These are phyloP conservation scores for Clarias pachynema DNA, from an alignment of 2,797 vertebrate species.

Conservation along the genomic window DNA sequence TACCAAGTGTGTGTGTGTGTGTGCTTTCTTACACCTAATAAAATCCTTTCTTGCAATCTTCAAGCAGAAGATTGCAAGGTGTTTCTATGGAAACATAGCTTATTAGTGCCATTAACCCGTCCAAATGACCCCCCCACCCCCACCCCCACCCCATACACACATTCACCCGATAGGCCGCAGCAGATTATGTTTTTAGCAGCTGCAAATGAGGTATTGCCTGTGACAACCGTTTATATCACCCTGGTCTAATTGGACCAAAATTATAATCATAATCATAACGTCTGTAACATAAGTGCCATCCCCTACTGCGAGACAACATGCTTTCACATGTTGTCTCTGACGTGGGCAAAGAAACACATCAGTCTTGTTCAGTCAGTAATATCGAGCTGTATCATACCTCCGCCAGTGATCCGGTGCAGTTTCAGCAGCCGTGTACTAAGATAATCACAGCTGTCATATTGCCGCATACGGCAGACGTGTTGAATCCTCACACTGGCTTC, in stretches of 20 bases:
- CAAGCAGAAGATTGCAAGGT: constrained; percentile 28
- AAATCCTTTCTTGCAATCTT: constrained; percentile 46
- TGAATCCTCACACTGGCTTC: constrained; percentile 25
- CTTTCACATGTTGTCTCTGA: not conserved
- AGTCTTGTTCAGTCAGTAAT: not conserved
- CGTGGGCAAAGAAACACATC: not conserved
- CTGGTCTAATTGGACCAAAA: constrained; percentile 24
- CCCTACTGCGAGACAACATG: not conserved
- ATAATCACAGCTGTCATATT: constrained; percentile 28
- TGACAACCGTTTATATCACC: constrained; percentile 23
- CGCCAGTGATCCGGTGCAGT: constrained; percentile 7
- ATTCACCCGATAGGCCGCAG: constrained; percentile 21
- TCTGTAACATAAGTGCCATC: not conserved
- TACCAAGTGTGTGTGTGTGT: constrained; percentile 8
- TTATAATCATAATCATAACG: not conserved
- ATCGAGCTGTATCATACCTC: constrained; percentile 18
- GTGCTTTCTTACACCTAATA: constrained; percentile 45
- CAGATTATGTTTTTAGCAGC: constrained; percentile 53
- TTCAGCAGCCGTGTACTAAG: constrained; percentile 13
- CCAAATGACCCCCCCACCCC: constrained; percentile 47
- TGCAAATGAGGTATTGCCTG: constrained; percentile 28
- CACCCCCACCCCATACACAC: not conserved
- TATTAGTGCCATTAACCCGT: constrained; percentile 61
- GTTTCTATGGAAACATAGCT: constrained; percentile 73
- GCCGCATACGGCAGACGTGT: constrained; percentile 27